phyloP scores from a whole-genome alignment of 2,113 vertebrate genomes.

The Oryzias curvinotus region DNA sequence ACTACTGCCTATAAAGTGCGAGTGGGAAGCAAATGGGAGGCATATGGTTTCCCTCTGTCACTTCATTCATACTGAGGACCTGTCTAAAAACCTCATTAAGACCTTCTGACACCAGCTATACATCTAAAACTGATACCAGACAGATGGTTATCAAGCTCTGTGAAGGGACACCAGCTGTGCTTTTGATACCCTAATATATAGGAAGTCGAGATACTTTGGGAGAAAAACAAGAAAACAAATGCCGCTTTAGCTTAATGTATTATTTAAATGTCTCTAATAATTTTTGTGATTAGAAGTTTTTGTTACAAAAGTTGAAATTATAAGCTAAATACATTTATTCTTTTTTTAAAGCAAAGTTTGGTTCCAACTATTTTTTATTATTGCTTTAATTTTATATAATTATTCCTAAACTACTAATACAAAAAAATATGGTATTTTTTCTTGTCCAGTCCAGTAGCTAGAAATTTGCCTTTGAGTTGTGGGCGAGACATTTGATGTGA shows the following conservation, averaged over 20 bases:
- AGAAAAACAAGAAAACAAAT: slow-evolving; percentile 29
- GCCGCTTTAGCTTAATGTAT: slow-evolving; percentile 25
- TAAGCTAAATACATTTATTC: no score
- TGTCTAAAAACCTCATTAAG: slow-evolving; percentile 69
- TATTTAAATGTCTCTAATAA: slow-evolving; percentile 2
- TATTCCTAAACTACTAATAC: no score
- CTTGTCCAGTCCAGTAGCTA: no score
- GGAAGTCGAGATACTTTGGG: slow-evolving; percentile 5
- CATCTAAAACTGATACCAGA: slow-evolving; percentile 52
- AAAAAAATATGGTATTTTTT: no score
- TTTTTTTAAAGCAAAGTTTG: no score
- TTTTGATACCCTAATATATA: slow-evolving; percentile 36
- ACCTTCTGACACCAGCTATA: slow-evolving; percentile 60
- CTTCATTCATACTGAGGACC: slow-evolving; percentile 61
- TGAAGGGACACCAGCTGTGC: slow-evolving; percentile 67
- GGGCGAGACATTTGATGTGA: no score
- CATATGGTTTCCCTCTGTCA: slow-evolving; percentile 66
- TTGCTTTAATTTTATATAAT: no score
- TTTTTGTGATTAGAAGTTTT: no score
- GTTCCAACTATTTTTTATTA: no score
- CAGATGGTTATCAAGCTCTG: slow-evolving; percentile 68
- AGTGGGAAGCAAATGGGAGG: slow-evolving; percentile 50
- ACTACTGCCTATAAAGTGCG: slow-evolving; percentile 57
- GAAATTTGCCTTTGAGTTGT: no score
- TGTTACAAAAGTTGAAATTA: no score